Percentiles rank a stretch among this genome's conserved stretches.
Evolutionary conservation across 2,888 invertebrate species (phyloP).

Genomic region (Achlya flavicornis): DNA sequence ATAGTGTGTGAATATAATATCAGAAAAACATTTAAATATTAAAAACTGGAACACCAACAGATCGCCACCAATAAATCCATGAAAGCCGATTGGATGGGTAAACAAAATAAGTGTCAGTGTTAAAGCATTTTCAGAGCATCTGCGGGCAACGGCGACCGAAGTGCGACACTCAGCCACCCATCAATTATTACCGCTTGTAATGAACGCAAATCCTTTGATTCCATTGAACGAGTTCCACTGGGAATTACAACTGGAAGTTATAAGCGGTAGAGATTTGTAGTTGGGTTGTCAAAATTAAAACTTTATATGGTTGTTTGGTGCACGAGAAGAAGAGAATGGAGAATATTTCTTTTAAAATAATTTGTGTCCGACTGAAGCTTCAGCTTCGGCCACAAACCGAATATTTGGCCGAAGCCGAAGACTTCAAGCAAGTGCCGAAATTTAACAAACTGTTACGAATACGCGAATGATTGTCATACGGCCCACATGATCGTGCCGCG

Average conservation of each 20-base stretch:
- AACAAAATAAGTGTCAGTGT: conserved; percentile 12
- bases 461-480: too few species aligned
- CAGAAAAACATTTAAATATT: background rate
- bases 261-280: conserved; percentile 27
- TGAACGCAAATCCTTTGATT: conserved; percentile 83
- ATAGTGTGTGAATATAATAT: background rate
- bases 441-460: too few species aligned
- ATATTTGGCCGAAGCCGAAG: too few species aligned
- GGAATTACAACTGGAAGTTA: conserved; percentile 45
- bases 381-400: too few species aligned
- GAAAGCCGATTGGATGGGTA: conserved; percentile 9
- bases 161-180: conserved; percentile 40
- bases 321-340: too few species aligned
- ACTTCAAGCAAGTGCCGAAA: too few species aligned
- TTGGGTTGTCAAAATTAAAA: too few species aligned
- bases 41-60: background rate
- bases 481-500: too few species aligned
- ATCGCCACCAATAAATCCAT: background rate
- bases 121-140: conserved; percentile 13
- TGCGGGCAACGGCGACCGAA: conserved; percentile 35
- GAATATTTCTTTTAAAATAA: too few species aligned
- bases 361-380: too few species aligned
- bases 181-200: conserved; percentile 79
- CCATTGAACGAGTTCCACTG: conserved; percentile 77
- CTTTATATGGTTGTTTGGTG: too few species aligned